Base-by-base conservation (phyloP, 1,140 invertebrate genomes). In the Hylaeus anthracinus region DNA sequence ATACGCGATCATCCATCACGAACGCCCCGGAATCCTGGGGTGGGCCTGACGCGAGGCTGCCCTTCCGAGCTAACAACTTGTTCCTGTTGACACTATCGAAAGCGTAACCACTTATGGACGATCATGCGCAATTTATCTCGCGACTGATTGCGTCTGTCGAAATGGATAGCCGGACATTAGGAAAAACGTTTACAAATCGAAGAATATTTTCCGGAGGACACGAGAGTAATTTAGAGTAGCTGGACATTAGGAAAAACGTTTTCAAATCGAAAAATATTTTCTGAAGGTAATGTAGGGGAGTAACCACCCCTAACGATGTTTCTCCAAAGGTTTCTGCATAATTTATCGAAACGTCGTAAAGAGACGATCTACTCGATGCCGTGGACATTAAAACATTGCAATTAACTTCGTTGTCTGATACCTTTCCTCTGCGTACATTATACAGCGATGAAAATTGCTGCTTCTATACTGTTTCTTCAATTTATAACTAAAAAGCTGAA, bases 1-100 rank as follows among this genome's bases (percentile, higher is more conserved):
- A 86, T 86, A 84, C 85, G 66, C 78, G 83, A 87, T 89, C 88
- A 89, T 89, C 88, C 88, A 89, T 89, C 88, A 89, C 84, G 79
- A 86, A 86, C 87, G 77, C 81, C 83, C 84, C 81, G 82, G 85
- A 89, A 88, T 88, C 86, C 84, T 70, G 85, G 86, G 85, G 85
- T 84, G 85, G 81, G 85, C 86, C 77, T 83, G 81, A 79, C 87
- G 80, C 85, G 70, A 67, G 66, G 66, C 69, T 83, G 74, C 84
- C 84, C 84, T 84, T 83, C 81, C 73, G 74, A 82, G 82, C 85
- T 85, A 88, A 88, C 86, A 86, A 88, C 84, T 88, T 88, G 87
- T 88, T 88, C 83, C 86, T 81, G 84, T 88, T 88, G 86, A 88
- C 83, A 88, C 86, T 88, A 87, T 88, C 84, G 83, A 86, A 88